Base-by-base conservation (phyloP, 2,888 invertebrate species). In the Iselma pallidipennis region DNA sequence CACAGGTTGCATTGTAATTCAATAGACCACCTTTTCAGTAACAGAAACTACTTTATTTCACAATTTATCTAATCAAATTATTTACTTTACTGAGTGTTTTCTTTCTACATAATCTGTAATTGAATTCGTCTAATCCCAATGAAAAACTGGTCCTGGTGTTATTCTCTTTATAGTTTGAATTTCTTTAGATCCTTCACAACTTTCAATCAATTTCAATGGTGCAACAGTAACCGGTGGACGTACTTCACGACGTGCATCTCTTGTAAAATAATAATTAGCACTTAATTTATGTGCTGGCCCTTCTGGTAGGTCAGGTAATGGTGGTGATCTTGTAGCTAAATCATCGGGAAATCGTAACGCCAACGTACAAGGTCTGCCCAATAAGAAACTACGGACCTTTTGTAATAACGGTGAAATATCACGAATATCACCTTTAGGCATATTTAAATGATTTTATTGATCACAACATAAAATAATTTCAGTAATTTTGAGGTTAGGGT, bases 231-330 rank as follows among this genome's bases (percentile, higher is more conserved):
- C 57, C 0, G 94, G 92, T 2, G 92, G 93, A 10, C 79, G 70
- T 3, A 92, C 91, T 77, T 91, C 90, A 58, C 95, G 86, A 53
- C 97, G 87, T 0, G 85, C 94, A 83, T 98, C 97, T 59, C 96
- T 86, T 0, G 84, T 81, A 76, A 84, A 91, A 76, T 98, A 97
- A 79, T 95, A 95, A 81, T 96, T 95, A 50, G 86, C 88, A 12
- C 90, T 87, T 63, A 93, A 84, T 74, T 89, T 87, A 81, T 94
- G 92, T 28, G 90, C 84, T 1, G 92, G 90, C 9, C 96, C 97
- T 65, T 88, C 92, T 19, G 94, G 97, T 54, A 96, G 79, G 57
- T 85, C 80, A 49, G 96, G 96, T 14, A 84, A 90, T 23, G 94
- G 94, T 77, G 93, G 95, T 55, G 91, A 91, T 73, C 96, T 89